phyloP scores from a whole-genome alignment of 2,888 invertebrate species.

The Agrotis exclamationis region DNA sequence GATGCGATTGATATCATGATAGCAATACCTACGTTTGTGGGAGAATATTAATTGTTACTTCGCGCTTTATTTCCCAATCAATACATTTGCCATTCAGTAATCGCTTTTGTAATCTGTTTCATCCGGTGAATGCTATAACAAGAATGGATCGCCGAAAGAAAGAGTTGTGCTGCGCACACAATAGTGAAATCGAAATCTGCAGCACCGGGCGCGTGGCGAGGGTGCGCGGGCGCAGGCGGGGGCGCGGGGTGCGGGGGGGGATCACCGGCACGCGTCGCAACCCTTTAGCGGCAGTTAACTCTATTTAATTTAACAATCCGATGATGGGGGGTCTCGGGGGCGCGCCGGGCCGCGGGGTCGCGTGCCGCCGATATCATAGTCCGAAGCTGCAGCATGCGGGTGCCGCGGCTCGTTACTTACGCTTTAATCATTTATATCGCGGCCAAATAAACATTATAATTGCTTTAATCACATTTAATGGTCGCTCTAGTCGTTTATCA shows the following conservation, averaged over 20 bases:
- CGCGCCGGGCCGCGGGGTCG: conserved; percentile 52
- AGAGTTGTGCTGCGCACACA: conserved; percentile 64
- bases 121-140: conserved; percentile 37
- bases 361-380: conserved; percentile 60
- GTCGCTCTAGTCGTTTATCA: conserved; percentile 60
- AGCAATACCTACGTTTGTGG: not conserved
- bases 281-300: conserved; percentile 81
- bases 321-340: conserved; percentile 45
- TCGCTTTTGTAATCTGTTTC: conserved; percentile 41
- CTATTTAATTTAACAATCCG: conserved; percentile 76
- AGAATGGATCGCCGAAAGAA: conserved; percentile 44
- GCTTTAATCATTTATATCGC: conserved; percentile 72
- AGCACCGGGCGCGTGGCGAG: conserved; percentile 57
- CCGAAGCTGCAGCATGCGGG: conserved; percentile 66
- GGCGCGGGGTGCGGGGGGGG: conserved; percentile 56
- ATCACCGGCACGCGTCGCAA: conserved; percentile 71
- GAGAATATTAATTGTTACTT: not conserved
- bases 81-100: conserved; percentile 27
- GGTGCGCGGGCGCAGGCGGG: conserved; percentile 69
- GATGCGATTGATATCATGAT: not conserved
- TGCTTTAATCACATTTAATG: conserved; percentile 82
- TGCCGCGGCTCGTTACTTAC: conserved; percentile 54
- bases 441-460: conserved; percentile 82
- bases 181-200: conserved; percentile 77
- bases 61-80: not conserved